These are phyloP conservation scores for Labeo rohita DNA, from an alignment of 2,113 vertebrate species.

Conservation along the genomic window DNA sequence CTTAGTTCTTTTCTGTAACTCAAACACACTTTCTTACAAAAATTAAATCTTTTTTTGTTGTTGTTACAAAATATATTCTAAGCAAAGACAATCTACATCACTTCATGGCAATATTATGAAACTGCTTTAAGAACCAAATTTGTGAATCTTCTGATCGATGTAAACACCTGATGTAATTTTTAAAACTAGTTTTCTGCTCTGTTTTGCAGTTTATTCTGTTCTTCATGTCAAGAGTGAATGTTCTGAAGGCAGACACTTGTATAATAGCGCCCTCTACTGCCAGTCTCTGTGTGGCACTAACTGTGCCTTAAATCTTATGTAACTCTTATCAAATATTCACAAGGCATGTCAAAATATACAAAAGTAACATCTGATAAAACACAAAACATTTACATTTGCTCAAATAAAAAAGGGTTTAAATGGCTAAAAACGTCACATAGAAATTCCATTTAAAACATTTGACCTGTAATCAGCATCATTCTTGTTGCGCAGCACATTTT, in stretches of 20 bases:
- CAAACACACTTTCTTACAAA: neutral
- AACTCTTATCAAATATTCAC: slow-evolving; percentile 15
- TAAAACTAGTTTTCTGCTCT: neutral
- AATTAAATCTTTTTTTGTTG: neutral
- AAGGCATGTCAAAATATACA: neutral
- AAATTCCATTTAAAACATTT: neutral
- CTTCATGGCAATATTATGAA: neutral
- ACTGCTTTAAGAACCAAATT: neutral
- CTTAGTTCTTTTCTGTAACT: neutral
- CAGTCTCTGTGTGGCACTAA: neutral
- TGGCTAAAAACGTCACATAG: neutral
- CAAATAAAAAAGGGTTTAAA: neutral
- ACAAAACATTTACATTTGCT: neutral
- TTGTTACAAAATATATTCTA: neutral
- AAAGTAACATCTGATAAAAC: neutral
- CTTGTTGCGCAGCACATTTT: neutral
- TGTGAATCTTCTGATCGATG: neutral
- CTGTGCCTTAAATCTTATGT: neutral
- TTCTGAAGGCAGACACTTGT: neutral
- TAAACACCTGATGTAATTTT: neutral
- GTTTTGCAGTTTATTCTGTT: neutral
- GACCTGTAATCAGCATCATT: neutral
- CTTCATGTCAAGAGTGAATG: neutral
- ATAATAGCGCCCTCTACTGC: neutral
- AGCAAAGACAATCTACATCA: neutral